These are phyloP conservation scores for Ictalurus furcatus DNA, from an alignment of 2,113 vertebrate species.

Conservation along the genomic window DNA sequence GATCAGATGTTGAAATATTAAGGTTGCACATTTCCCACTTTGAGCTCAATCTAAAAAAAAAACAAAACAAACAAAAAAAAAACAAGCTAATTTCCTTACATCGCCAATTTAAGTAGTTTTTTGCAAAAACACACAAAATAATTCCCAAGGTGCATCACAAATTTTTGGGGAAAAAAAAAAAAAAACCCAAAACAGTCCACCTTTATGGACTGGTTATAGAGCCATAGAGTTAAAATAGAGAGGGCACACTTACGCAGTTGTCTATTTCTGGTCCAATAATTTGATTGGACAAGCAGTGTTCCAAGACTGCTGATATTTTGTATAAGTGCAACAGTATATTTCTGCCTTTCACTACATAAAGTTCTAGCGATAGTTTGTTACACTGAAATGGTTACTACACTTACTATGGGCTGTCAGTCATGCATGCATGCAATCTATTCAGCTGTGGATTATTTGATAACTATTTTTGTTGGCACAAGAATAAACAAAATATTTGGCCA, in stretches of 20 bases:
- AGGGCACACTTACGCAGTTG: background rate
- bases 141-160: too few relatives aligned
- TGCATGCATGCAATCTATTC: background rate
- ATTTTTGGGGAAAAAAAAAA: too few relatives aligned
- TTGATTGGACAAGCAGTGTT: background rate
- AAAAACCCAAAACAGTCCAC: too few relatives aligned
- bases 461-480: background rate
- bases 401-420: background rate
- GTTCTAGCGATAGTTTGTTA: background rate
- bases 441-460: background rate
- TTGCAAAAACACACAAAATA: too few relatives aligned
- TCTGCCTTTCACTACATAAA: background rate
- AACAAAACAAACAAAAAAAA: too few relatives aligned
- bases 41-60: too few relatives aligned
- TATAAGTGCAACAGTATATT: background rate
- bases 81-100: too few relatives aligned
- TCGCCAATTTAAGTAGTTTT: too few relatives aligned
- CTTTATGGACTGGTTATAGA: too few relatives aligned
- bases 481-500: background rate
- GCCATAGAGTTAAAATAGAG: background rate
- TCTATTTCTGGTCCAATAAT: background rate
- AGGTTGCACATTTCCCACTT: too few relatives aligned
- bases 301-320: background rate
- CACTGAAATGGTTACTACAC: background rate
- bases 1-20: too few relatives aligned